phyloP scores from a whole-genome alignment of 2,113 vertebrate genomes.

The Mugil cephalus region DNA sequence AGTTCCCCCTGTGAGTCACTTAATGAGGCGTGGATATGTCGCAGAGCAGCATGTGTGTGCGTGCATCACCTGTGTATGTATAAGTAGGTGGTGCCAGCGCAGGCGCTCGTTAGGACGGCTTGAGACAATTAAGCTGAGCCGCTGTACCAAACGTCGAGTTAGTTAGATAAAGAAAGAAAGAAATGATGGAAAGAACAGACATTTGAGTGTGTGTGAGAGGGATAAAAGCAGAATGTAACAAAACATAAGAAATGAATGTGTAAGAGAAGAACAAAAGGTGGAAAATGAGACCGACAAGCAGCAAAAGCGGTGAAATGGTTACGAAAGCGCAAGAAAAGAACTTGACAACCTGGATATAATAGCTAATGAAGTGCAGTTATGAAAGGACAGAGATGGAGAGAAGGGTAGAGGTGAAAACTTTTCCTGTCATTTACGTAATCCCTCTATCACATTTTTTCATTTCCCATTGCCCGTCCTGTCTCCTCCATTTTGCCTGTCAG shows the following conservation, averaged over 20 bases:
- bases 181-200: too few relatives aligned
- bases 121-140: slow-evolving; percentile 65
- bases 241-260: neutral
- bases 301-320: slow-evolving; percentile 3
- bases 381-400: slow-evolving; percentile 36
- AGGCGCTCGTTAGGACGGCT: slow-evolving; percentile 60
- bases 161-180: slow-evolving; percentile 53
- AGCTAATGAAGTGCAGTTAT: slow-evolving; percentile 45
- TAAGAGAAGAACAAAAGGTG: slow-evolving; percentile 1
- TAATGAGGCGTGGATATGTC: slow-evolving; percentile 79
- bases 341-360: slow-evolving; percentile 22
- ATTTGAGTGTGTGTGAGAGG: neutral
- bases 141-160: slow-evolving; percentile 34
- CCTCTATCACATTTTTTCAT: slow-evolving; percentile 65
- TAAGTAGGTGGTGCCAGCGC: slow-evolving; percentile 4
- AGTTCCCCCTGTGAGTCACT: slow-evolving; percentile 79
- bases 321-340: slow-evolving; percentile 2
- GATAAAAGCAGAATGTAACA: rapidly evolving
- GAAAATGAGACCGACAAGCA: neutral
- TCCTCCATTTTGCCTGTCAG: slow-evolving; percentile 41
- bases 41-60: slow-evolving; percentile 62
- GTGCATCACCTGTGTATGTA: slow-evolving; percentile 28
- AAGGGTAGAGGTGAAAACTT: slow-evolving; percentile 41
- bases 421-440: slow-evolving; percentile 71
- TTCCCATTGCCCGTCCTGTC: slow-evolving; percentile 36